Evolutionary conservation across 2,113 vertebrate genomes (phyloP).

Genomic region (Cygnus buccinator): DNA sequence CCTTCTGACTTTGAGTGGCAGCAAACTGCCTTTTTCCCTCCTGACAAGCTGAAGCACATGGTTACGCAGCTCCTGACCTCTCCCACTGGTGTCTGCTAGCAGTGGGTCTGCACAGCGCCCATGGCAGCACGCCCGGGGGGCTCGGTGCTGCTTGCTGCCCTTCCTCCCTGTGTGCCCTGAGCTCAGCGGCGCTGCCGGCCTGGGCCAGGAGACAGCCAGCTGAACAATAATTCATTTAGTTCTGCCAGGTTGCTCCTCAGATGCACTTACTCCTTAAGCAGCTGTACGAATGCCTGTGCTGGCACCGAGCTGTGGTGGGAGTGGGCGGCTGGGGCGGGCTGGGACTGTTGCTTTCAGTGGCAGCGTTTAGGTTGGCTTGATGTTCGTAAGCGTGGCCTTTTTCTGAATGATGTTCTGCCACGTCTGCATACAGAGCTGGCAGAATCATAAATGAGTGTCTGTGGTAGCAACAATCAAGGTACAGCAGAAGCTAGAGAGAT

Average conservation of each 20-base stretch:
- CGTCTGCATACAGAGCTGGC: background rate
- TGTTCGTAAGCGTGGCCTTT: background rate
- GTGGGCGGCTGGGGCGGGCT: too few relatives aligned
- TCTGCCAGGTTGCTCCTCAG: background rate
- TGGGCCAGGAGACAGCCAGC: background rate
- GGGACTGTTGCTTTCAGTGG: background rate
- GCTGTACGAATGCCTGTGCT: background rate
- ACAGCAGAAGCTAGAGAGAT: background rate
- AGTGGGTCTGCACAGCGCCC: background rate
- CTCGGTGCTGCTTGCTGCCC: background rate
- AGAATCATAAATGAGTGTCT: rapidly evolving
- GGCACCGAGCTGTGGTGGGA: background rate
- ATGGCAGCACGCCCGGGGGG: rapidly evolving
- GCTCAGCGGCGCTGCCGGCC: too few relatives aligned
- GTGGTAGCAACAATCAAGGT: background rate
- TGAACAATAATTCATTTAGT: background rate
- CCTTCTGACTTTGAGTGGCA: background rate
- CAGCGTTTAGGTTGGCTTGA: background rate
- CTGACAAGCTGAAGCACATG: rapidly evolving
- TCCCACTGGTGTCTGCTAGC: rapidly evolving
- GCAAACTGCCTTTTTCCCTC: background rate
- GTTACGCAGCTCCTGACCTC: background rate
- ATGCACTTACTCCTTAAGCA: background rate
- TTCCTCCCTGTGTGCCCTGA: background rate
- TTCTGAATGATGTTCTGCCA: background rate